A percentile compares a stretch with the other conserved stretches of the same genome.
These are phyloP conservation scores for Peromyscus maniculatus DNA, from an alignment of 2,113 vertebrate species.

Conservation along the genomic window DNA sequence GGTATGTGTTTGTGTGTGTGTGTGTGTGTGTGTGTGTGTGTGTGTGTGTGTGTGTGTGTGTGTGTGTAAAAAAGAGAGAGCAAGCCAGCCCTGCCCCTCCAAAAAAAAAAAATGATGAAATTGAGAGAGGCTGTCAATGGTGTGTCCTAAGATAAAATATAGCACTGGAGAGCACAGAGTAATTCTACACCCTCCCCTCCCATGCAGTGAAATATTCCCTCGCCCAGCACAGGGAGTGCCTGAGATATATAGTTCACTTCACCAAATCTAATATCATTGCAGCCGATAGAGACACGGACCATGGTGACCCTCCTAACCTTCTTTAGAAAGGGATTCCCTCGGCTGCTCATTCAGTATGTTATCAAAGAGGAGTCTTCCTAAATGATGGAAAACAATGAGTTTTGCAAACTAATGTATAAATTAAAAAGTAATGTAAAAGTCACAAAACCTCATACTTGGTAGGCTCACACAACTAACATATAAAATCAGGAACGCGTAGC, in stretches of 20 bases:
- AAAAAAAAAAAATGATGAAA: slow-evolving; percentile 66
- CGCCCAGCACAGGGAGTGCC: slow-evolving; percentile 67
- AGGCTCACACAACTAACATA: background rate
- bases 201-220: slow-evolving; percentile 73
- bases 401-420: slow-evolving; percentile 67
- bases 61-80: background rate
- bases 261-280: slow-evolving; percentile 72
- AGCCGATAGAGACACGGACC: slow-evolving; percentile 69
- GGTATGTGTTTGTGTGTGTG: background rate
- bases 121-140: slow-evolving; percentile 49
- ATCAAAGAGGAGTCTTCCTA: slow-evolving; percentile 15
- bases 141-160: slow-evolving; percentile 76
- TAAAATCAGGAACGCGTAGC: background rate
- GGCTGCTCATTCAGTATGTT: slow-evolving; percentile 66
- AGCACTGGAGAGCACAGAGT: slow-evolving; percentile 55
- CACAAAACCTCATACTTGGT: background rate
- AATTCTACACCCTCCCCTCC: slow-evolving; percentile 77
- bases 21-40: background rate
- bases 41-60: no score
- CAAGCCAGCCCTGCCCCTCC: slow-evolving; percentile 11
- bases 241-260: slow-evolving; percentile 73
- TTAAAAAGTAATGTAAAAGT: slow-evolving; percentile 41
- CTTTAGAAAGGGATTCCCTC: slow-evolving; percentile 52
- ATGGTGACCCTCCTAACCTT: slow-evolving; percentile 68
- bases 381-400: slow-evolving; percentile 51